These are phyloP conservation scores for Diploscapter pachys DNA, from an alignment of 1,140 invertebrate genomes.

Conservation along the genomic window DNA sequence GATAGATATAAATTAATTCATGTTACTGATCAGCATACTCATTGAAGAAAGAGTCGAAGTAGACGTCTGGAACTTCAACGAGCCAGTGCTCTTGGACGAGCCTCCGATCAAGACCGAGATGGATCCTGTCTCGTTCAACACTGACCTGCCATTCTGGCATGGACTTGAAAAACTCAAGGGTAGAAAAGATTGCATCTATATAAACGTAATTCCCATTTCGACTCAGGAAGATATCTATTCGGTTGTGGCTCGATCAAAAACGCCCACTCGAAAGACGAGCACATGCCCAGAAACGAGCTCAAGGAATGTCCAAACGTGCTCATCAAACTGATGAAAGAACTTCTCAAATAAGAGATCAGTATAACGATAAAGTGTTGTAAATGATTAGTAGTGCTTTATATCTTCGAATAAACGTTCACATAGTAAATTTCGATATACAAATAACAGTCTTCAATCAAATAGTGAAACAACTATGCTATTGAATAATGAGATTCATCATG, in stretches of 20 bases:
- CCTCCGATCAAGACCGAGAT: slow-evolving; percentile 31
- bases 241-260: slow-evolving; percentile 51
- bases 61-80: slow-evolving; percentile 37
- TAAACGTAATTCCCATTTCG: slow-evolving; percentile 63
- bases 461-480: background rate
- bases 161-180: slow-evolving; percentile 35
- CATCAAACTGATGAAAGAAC: slow-evolving; percentile 14
- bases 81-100: slow-evolving; percentile 40
- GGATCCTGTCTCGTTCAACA: slow-evolving; percentile 49
- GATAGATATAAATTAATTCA: background rate
- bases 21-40: background rate
- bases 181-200: slow-evolving; percentile 59
- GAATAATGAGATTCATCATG: background rate
- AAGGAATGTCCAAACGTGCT: slow-evolving; percentile 21
- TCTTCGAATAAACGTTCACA: no score
- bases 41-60: slow-evolving; percentile 9
- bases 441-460: background rate
- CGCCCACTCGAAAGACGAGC: slow-evolving; percentile 45
- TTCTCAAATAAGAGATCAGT: slow-evolving; percentile 3
- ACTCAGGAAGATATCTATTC: slow-evolving; percentile 54
- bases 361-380: no score
- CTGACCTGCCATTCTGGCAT: slow-evolving; percentile 46
- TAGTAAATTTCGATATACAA: no score
- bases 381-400: no score
- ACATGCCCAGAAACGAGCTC: slow-evolving; percentile 44